A percentile compares a stretch with the other conserved stretches of the same genome.
Conservation (phyloP, 2,113 vertebrate genomes). For the Tamias sibiricus region DNA sequence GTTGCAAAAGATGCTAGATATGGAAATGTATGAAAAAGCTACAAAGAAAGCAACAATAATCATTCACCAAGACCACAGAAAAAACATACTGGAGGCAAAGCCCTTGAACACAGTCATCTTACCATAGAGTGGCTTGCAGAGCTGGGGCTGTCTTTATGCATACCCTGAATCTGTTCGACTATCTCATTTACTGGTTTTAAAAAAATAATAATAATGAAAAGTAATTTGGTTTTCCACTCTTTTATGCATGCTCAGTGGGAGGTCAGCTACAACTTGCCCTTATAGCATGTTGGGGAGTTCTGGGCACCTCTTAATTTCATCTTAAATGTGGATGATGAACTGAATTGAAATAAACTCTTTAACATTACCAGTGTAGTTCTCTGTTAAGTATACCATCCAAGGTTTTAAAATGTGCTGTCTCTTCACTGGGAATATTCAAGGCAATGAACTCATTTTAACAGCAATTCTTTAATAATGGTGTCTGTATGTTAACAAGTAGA, state of each 20-base stretch:
- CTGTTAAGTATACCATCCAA: not conserved
- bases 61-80: not conserved
- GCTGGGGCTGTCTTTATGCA: too few relatives aligned
- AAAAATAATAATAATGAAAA: not conserved
- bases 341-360: not conserved
- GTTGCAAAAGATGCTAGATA: not conserved
- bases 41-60: not conserved
- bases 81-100: not conserved
- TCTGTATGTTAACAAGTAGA: constrained; percentile 52
- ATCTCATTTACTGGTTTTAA: not conserved
- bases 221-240: not conserved
- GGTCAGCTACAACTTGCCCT: not conserved
- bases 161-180: not conserved
- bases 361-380: not conserved
- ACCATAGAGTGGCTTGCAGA: not conserved
- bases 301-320: not conserved
- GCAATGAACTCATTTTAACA: constrained; percentile 35
- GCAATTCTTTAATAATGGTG: constrained; percentile 57
- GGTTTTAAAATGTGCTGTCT: not conserved
- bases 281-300: not conserved
- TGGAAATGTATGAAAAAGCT: not conserved
- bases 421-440: constrained; percentile 15
- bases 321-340: constrained; percentile 16
- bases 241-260: not conserved
- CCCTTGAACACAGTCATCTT: not conserved